Percentiles rank a stretch among this genome's conserved stretches.
These are phyloP conservation scores for Apogon hyalosoma DNA, from an alignment of 2,797 vertebrate species.

Conservation along the genomic window DNA sequence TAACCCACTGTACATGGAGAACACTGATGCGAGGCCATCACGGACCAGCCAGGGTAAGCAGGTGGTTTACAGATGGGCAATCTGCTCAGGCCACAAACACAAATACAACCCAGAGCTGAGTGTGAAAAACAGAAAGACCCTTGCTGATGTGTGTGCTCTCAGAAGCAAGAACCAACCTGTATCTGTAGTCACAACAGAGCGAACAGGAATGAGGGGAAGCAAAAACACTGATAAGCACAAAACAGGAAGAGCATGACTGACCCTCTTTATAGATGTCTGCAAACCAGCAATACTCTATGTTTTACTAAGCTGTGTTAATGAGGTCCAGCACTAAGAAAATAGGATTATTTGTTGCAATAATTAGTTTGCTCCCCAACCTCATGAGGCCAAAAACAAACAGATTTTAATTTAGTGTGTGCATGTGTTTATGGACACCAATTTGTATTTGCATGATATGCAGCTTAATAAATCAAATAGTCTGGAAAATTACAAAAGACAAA, in stretches of 20 bases:
- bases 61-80: conserved; percentile 69
- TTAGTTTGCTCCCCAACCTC: conserved; percentile 6
- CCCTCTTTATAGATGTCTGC: neutral
- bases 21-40: conserved; percentile 50
- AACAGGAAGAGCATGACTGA: conserved; percentile 14
- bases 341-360: neutral
- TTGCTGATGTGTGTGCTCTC: conserved; percentile 56
- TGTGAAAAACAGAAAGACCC: conserved; percentile 44
- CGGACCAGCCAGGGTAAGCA: conserved; percentile 45
- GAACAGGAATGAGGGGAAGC: conserved; percentile 41
- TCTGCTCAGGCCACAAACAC: conserved; percentile 33
- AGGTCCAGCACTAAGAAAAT: conserved; percentile 5
- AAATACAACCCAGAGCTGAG: conserved; percentile 25
- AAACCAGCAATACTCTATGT: neutral
- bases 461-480: neutral
- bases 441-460: neutral
- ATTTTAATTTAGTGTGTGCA: neutral
- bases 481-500: conserved; percentile 15
- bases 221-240: conserved; percentile 39
- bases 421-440: conserved; percentile 8
- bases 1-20: conserved; percentile 54
- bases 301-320: neutral
- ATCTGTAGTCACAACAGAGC: conserved; percentile 47
- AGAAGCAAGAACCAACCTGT: conserved; percentile 44
- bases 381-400: conserved; percentile 7